Evolutionary conservation across 1,140 invertebrate species (phyloP), one percentile per base, ranked within the genome.

Genomic region (Acromyrmex charruanus): DNA sequence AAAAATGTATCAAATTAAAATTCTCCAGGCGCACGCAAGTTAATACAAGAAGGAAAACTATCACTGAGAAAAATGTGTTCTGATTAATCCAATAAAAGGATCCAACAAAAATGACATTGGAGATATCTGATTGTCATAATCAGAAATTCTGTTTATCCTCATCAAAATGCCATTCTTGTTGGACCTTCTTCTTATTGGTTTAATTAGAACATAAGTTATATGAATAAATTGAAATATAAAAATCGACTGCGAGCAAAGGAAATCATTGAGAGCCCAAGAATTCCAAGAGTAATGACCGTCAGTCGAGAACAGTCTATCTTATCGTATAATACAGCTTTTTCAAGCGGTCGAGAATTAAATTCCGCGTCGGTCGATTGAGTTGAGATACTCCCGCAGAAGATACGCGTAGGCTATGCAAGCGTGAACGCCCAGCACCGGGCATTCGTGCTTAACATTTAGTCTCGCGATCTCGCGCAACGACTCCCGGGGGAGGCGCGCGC

Each of bases 401-500:
- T 65, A n/a, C 25, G 59, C 51, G 59, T 31, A 66, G 39, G 25
- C 61, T 25, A 21, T 49, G 21, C 16, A 69, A 69, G 59, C 74
- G 59, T 79, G 77, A 79, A 66, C 61, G 59, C 21, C 25, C 39
- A 44, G 25, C 18, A 21, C 75, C 18, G 44, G 59, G 59, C 25
- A 28, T 31, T 44, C 58, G 58, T 63, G 39, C 44, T 77, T 66
- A 69, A 44, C 49, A 39, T 55, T 71, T 55, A 35, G 21, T 55
- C 49, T 55, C 61, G 77, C 77, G 49, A 69, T 81, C 35, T 44
- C 81, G 81, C 55, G 39, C 81, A 77, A 18, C 58, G 81, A 84
- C 21, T 71, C 79, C 79, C 35, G 65, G 35, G 65, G n/a, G n/a
- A 71, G 77, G 28, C 68, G 59, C 61, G 35, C 82, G 72, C 74